Base-by-base conservation (phyloP, 2,888 invertebrate genomes). In the Sylvicola cinctus region DNA sequence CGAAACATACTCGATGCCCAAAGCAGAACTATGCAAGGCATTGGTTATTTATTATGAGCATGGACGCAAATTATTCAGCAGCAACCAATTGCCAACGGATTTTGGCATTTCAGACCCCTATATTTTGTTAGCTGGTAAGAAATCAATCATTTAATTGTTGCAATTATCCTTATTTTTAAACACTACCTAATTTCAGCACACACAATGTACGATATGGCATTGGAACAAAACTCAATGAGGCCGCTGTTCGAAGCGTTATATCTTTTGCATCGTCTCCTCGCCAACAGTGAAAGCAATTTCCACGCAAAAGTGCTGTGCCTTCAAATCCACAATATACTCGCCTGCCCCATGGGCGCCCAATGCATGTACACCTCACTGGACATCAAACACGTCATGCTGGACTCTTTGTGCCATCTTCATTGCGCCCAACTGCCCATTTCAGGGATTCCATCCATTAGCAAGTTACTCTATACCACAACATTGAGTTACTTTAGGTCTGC, bases 311-410 rank as follows among this genome's bases (percentile, higher is more conserved):
- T 93, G 43, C 59, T 91, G 29, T 68, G 85, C 6, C 64, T 90
- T 35, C 74, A 77, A 45, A 65, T 84, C 14, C 91, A 90, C 53
- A 79, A 83, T 52, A 50, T 58, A 51, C 46, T 56, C 64, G 87
- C 87, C 39, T 79, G 77, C 43, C 70, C 72, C 16, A 55, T 70
- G 32, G 76, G 76, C 2, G 83, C 84, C 20, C 74, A 77, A 46
- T 63, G 65, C 33, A 64, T 77, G 46, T 83, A 79, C 56, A 72
- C 74, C 43, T 68, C 69, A 35, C 60, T 95, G 49, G 91, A 93
- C 49, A 69, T 87, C 37, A 95, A 95, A 58, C 88, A 93, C 58
- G 73, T 93, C 44, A 91, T 91, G 58, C 64, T 90, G 50, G 87
- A 91, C 54, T 84, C 91, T 1, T 61, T 95, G 52, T 87, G 91